A percentile compares a stretch with the other conserved stretches of the same genome.
These are phyloP conservation scores for Myopa testacea DNA, from an alignment of 2,888 invertebrate species.

Conservation along the genomic window DNA sequence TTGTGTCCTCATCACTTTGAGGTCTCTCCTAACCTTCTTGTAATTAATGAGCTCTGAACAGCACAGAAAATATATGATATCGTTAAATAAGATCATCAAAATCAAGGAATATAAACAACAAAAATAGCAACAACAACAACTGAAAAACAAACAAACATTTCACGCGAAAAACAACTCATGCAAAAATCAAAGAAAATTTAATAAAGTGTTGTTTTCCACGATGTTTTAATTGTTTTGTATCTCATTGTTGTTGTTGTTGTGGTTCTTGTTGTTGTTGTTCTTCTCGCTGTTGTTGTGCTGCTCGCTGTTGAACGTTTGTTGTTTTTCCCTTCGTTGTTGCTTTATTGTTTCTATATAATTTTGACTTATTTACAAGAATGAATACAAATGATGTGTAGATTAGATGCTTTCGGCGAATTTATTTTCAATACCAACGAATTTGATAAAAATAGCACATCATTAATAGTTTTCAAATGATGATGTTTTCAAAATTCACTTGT, in stretches of 20 bases:
- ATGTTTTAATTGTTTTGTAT: not conserved
- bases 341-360: too few species aligned
- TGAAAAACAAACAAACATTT: slow-evolving; percentile 14
- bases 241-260: not conserved
- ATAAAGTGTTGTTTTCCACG: not conserved
- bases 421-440: not conserved
- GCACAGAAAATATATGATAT: too few species aligned
- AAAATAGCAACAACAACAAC: slow-evolving; percentile 13
- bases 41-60: too few species aligned
- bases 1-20: too few species aligned
- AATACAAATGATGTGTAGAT: not conserved
- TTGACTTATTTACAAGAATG: too few species aligned
- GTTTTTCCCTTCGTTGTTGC: not conserved
- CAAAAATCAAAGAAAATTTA: slow-evolving; percentile 14
- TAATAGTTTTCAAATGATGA: too few species aligned
- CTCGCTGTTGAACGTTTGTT: not conserved
- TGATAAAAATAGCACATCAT: too few species aligned
- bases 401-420: not conserved
- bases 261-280: not conserved
- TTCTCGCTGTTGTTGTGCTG: not conserved
- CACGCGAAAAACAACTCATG: slow-evolving; percentile 20
- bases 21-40: too few species aligned
- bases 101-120: not conserved
- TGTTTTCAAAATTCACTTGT: too few species aligned
- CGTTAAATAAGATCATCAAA: not conserved